phyloP scores from a whole-genome alignment of 1,140 invertebrate species.

The Brachionus calyciflorus region DNA sequence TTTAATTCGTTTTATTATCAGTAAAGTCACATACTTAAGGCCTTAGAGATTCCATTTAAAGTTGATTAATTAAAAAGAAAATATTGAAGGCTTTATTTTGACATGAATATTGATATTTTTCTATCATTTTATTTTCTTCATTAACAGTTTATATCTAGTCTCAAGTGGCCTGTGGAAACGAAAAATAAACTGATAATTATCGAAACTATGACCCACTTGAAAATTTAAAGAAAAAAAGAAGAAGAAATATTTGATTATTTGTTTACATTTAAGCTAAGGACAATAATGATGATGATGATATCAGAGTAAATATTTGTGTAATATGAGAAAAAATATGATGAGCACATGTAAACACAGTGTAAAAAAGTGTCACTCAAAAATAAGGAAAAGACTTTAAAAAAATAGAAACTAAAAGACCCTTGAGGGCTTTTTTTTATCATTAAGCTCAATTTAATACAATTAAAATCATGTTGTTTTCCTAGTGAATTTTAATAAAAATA shows the following conservation, averaged over 20 bases:
- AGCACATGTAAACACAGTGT: slow-evolving; percentile 26
- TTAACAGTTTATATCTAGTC: slow-evolving; percentile 26
- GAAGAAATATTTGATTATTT: too few species aligned
- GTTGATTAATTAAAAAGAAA: too few species aligned
- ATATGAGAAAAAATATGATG: slow-evolving; percentile 28
- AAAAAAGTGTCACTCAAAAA: slow-evolving; percentile 14
- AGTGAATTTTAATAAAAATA: slow-evolving; percentile 8
- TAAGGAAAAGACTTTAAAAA: slow-evolving; percentile 6
- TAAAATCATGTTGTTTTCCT: slow-evolving; percentile 32
- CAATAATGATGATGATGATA: too few species aligned
- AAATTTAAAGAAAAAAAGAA: too few species aligned
- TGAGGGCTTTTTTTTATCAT: background rate
- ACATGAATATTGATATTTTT: background rate
- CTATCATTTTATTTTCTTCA: background rate
- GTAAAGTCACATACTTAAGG: slow-evolving; percentile 15
- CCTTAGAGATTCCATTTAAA: too few species aligned
- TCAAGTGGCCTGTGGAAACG: background rate
- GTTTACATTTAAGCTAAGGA: slow-evolving; percentile 6
- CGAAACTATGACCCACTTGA: slow-evolving; percentile 26
- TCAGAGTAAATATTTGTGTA: slow-evolving; percentile 32
- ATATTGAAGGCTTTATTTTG: too few species aligned
- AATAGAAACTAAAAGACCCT: background rate
- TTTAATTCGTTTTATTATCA: slow-evolving; percentile 18
- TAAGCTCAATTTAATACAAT: slow-evolving; percentile 19
- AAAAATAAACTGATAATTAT: slow-evolving; percentile 11